Evolutionary conservation across 2,797 vertebrate genomes (phyloP).

Genomic region (Eutrigla gurnardus): DNA sequence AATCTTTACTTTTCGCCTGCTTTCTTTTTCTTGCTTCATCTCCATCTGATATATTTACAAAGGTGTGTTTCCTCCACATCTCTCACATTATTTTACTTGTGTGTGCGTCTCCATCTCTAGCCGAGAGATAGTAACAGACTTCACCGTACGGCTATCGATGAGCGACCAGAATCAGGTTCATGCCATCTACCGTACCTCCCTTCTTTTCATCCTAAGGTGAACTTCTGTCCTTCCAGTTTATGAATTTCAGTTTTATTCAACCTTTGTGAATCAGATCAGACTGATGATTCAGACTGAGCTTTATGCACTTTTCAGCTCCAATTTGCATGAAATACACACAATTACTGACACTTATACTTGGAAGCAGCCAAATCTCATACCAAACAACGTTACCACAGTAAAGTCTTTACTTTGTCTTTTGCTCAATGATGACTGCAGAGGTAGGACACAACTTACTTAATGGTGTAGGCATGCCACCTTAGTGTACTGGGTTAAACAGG

Average conservation of each 20-base stretch:
- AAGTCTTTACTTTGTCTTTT: neutral
- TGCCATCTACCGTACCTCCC: neutral
- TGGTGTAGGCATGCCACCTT: neutral
- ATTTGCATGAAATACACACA: constrained; percentile 1
- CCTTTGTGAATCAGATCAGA: constrained; percentile 1
- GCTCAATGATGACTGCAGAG: neutral
- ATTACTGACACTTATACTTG: neutral
- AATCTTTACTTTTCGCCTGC: neutral
- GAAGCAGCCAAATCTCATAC: neutral
- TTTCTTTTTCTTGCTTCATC: constrained; percentile 25
- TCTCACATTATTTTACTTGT: too few relatives aligned
- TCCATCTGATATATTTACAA: constrained; percentile 13
- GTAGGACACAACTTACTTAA: neutral
- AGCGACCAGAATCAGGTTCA: neutral
- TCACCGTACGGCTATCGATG: neutral
- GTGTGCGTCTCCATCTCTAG: too few relatives aligned
- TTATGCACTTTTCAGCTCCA: neutral
- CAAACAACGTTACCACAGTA: neutral
- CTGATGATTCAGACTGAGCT: neutral
- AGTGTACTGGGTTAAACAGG: neutral
- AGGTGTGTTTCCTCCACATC: neutral
- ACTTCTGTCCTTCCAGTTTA: neutral
- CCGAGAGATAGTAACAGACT: too few relatives aligned
- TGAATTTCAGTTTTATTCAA: constrained; percentile 1
- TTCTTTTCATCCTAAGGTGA: neutral